phyloP scores from a whole-genome alignment of 2,797 vertebrate species.

The Pangasius macronema region DNA sequence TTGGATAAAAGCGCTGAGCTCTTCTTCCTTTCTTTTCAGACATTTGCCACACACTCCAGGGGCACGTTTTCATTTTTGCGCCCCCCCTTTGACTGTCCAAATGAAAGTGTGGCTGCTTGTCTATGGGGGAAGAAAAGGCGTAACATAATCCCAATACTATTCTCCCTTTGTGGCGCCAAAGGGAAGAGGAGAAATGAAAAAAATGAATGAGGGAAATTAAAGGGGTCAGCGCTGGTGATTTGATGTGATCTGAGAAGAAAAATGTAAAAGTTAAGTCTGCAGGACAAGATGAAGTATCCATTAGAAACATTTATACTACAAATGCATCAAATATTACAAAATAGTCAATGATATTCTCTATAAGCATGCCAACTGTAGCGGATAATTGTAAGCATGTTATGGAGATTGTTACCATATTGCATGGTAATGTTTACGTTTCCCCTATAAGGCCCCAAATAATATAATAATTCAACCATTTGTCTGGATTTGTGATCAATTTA shows the following conservation, averaged over 20 bases:
- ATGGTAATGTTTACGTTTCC: slow-evolving; percentile 4
- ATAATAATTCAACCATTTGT: background rate
- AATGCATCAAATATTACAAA: background rate
- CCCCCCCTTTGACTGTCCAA: slow-evolving; percentile 5
- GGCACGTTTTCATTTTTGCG: slow-evolving; percentile 3
- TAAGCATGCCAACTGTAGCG: slow-evolving; percentile 3
- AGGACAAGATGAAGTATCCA: slow-evolving; percentile 15
- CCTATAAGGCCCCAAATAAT: background rate
- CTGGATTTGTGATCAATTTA: slow-evolving; percentile 19
- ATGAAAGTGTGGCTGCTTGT: slow-evolving; percentile 25
- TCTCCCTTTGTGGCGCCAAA: slow-evolving; percentile 35
- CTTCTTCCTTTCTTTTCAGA: slow-evolving; percentile 37
- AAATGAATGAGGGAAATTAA: slow-evolving; percentile 25
- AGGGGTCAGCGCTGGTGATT: slow-evolving; percentile 9
- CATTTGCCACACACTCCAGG: slow-evolving; percentile 19
- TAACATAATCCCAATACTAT: slow-evolving; percentile 30
- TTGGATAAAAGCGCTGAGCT: background rate
- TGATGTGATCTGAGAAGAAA: slow-evolving; percentile 13
- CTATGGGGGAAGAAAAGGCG: slow-evolving; percentile 9
- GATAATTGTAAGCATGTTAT: slow-evolving; percentile 9
- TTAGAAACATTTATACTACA: slow-evolving; percentile 12
- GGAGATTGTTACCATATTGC: slow-evolving; percentile 25
- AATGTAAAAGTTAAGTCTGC: slow-evolving; percentile 8
- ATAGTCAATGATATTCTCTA: slow-evolving; percentile 1
- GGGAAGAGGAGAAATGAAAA: slow-evolving; percentile 15